A percentile compares a stretch with the other conserved stretches of the same genome.
phyloP scores from a whole-genome alignment of 2,113 vertebrate genomes.

The Coracopsis vasa region DNA sequence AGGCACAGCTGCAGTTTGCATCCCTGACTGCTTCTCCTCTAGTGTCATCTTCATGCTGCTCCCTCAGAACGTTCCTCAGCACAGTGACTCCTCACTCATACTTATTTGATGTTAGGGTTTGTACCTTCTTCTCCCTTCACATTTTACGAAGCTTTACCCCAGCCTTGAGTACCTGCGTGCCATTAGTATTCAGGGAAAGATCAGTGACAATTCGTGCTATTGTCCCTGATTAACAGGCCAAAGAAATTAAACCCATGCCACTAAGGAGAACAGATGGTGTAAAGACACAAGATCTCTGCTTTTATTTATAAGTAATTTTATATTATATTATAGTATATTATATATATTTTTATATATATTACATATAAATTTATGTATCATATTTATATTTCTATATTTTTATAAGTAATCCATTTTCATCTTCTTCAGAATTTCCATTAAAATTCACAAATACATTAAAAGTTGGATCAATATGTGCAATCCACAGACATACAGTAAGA shows the following conservation, averaged over 20 bases:
- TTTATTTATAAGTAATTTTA: no score
- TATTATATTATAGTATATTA: no score
- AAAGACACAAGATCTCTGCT: not conserved
- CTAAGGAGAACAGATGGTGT: not conserved
- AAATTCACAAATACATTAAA: not conserved
- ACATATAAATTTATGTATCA: no score
- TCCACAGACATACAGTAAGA: not conserved
- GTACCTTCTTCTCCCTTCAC: not conserved
- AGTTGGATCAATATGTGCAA: not conserved
- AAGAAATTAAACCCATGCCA: not conserved
- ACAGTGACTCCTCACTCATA: not conserved
- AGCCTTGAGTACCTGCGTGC: not conserved
- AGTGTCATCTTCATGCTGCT: not conserved
- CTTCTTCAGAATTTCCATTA: not conserved
- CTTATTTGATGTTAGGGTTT: not conserved
- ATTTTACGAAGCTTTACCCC: not conserved
- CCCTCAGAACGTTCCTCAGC: not conserved
- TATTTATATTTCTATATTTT: no score
- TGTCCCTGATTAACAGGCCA: not conserved
- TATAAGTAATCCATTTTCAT: not conserved
- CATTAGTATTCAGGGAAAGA: not conserved
- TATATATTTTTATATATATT: no score
- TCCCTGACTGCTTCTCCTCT: not conserved
- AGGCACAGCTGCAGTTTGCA: not conserved
- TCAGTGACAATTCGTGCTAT: not conserved